Evolutionary conservation across 2,888 invertebrate species (phyloP).

Genomic region (Ptilodon capucinus): DNA sequence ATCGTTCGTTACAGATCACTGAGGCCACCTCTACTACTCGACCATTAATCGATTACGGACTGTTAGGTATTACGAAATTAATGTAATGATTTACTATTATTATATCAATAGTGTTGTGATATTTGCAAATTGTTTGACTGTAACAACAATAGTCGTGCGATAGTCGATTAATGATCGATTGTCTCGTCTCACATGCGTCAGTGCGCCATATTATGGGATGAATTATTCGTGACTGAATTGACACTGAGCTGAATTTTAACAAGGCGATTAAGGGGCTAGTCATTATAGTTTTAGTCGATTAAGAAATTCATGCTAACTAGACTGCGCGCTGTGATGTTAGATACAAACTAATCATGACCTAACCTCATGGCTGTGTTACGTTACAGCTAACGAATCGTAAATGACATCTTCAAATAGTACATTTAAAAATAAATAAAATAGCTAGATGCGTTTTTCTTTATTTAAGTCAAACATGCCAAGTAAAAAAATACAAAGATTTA

Average conservation of each 20-base stretch:
- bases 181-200: constrained; percentile 37
- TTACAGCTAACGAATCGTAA: no score
- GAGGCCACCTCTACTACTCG: constrained; percentile 23
- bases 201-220: constrained; percentile 26
- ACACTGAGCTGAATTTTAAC: constrained; percentile 44
- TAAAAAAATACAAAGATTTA: background rate
- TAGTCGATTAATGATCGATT: constrained; percentile 51
- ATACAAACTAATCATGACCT: constrained; percentile 14
- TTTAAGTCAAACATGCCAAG: background rate
- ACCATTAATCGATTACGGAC: background rate
- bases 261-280: constrained; percentile 24
- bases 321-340: constrained; percentile 11
- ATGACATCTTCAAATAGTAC: no score
- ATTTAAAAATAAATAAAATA: no score
- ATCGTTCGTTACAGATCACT: constrained; percentile 46
- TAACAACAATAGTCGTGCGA: constrained; percentile 42
- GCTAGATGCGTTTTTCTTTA: background rate
- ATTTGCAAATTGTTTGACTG: constrained; percentile 41
- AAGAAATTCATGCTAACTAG: constrained; percentile 21
- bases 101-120: constrained; percentile 7
- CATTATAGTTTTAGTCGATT: constrained; percentile 31
- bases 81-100: background rate
- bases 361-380: no score
- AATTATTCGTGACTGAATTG: constrained; percentile 49
- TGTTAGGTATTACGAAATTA: background rate